Percentiles rank a stretch among this genome's conserved stretches.
These are phyloP conservation scores for Onthophagus sagittarius DNA, from an alignment of 2,888 invertebrate species.

Conservation along the genomic window DNA sequence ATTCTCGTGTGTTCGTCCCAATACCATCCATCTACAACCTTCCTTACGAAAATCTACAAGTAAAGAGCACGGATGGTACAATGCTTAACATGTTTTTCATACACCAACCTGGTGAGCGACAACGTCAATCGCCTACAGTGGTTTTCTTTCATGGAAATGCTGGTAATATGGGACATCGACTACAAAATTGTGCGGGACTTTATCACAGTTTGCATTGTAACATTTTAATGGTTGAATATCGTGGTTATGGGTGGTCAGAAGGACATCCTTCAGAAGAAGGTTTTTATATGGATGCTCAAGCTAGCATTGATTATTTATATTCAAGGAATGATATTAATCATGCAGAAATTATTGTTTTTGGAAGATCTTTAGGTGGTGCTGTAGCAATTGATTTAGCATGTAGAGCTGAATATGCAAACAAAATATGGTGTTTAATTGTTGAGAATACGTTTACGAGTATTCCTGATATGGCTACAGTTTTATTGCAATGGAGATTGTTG, in stretches of 20 bases:
- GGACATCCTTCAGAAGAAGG: constrained; percentile 86
- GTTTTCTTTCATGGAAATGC: constrained; percentile 95
- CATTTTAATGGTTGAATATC: constrained; percentile 88
- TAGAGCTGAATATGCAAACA: constrained; percentile 68
- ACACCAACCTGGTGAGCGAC: constrained; percentile 65
- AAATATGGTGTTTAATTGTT: constrained; percentile 81
- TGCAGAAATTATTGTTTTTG: constrained; percentile 82
- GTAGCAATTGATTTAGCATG: constrained; percentile 85
- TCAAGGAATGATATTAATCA: constrained; percentile 80
- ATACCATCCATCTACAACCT: constrained; percentile 81
- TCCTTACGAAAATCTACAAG: constrained; percentile 79
- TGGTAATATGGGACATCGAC: constrained; percentile 91
- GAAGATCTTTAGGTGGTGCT: constrained; percentile 88
- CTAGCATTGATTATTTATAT: constrained; percentile 80
- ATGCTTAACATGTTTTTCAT: constrained; percentile 80
- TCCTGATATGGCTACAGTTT: constrained; percentile 84
- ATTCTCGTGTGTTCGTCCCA: constrained; percentile 83
- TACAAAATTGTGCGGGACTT: constrained; percentile 84
- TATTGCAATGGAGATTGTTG: constrained; percentile 70
- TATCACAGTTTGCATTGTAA: constrained; percentile 81
- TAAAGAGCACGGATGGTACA: constrained; percentile 72
- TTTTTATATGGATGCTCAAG: constrained; percentile 80
- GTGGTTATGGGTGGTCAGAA: constrained; percentile 90
- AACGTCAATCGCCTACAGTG: constrained; percentile 73
- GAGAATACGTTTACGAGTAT: constrained; percentile 96